Base-by-base conservation (phyloP, 1,140 invertebrate genomes). In the Cydia amplana region DNA sequence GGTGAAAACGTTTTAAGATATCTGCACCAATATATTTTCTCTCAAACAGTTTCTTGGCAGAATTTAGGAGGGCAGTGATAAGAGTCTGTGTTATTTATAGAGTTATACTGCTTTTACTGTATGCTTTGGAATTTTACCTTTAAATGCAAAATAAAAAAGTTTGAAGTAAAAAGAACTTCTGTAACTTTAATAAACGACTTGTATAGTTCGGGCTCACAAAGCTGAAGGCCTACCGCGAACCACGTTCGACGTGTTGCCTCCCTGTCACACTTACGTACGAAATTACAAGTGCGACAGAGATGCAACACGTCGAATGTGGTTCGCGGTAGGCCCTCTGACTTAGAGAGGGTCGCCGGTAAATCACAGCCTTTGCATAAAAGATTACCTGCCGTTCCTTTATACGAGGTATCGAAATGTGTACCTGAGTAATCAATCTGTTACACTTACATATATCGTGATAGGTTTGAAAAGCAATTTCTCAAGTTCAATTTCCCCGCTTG, bases 291-390 rank as follows among this genome's bases (percentile, higher is more conserved):
- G n/a, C n/a, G n/a, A n/a, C n/a, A n/a, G n/a, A n/a, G n/a, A n/a
- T n/a, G n/a, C n/a, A n/a, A n/a, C n/a, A n/a, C n/a, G n/a, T n/a
- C n/a, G n/a, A n/a, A n/a, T n/a, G n/a, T n/a, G n/a, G n/a, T n/a
- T n/a, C n/a, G n/a, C n/a, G n/a, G n/a, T n/a, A n/a, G n/a, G n/a
- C n/a, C n/a, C n/a, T n/a, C n/a, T n/a, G 23, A 43, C 36, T 70
- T 70, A 70, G 65, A 70, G 32, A 18, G 65, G 65, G 65, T 40
- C 65, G 16, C 43, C 32, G 16, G 65, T 70, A 70, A 70, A 70
- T 70, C 65, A 70, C 28, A 70, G 10, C 36, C 36, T 70, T 70
- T 70, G 65, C 65, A 70, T 70, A 70, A 70, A 70, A 70, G 65
- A 70, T 70, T 70, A 70, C 65, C 23, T 70, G 32, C 65, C 65